phyloP scores from a whole-genome alignment of 2,113 vertebrate species.

The Tachysurus fulvidraco region DNA sequence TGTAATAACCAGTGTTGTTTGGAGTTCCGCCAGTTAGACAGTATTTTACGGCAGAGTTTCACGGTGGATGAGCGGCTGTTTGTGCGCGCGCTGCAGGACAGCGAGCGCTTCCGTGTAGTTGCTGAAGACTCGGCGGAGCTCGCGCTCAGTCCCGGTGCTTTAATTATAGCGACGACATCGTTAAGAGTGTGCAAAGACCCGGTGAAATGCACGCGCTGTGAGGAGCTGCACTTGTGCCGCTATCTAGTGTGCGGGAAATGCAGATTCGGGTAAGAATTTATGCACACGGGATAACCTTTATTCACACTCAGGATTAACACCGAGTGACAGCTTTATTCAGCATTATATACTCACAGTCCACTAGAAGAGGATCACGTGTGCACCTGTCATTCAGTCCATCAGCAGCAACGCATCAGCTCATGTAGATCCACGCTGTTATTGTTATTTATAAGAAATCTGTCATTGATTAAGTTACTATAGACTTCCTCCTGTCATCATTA shows the following conservation, averaged over 20 bases:
- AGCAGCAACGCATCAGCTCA: too few species aligned
- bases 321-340: too few species aligned
- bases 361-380: too few species aligned
- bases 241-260: slow-evolving; percentile 48
- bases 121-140: background rate
- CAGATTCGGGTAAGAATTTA: slow-evolving; percentile 30
- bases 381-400: too few species aligned
- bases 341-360: too few species aligned
- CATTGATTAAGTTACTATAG: too few species aligned
- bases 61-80: slow-evolving; percentile 6
- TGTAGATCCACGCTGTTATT: too few species aligned
- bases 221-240: slow-evolving; percentile 40
- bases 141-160: background rate
- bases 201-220: background rate
- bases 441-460: too few species aligned
- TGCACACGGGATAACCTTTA: background rate
- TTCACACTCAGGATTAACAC: too few species aligned
- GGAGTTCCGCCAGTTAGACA: background rate
- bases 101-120: background rate
- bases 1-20: slow-evolving; percentile 20
- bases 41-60: background rate
- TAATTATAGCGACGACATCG: slow-evolving; percentile 20
- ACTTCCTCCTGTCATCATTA: too few species aligned
- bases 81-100: background rate
- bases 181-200: slow-evolving; percentile 35